phyloP scores from a whole-genome alignment of 2,113 vertebrate genomes.

The Potamarius usumacintae region DNA sequence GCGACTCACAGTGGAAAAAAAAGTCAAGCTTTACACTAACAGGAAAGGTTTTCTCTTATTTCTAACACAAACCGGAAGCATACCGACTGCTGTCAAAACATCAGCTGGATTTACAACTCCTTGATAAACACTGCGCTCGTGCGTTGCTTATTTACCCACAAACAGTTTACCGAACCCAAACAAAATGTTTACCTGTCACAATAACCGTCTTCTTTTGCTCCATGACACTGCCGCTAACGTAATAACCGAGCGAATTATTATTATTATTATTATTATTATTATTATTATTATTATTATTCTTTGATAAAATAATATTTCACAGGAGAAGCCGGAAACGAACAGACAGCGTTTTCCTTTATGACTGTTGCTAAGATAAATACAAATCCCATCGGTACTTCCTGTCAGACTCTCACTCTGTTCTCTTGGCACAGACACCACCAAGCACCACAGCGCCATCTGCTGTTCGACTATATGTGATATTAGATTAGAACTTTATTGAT shows the following conservation, averaged over 20 bases:
- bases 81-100: not conserved
- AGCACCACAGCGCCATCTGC: slow-evolving; percentile 22
- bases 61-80: not conserved
- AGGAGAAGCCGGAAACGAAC: not conserved
- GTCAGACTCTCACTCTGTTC: not conserved
- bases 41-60: not conserved
- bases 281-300: not conserved
- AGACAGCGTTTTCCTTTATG: not conserved
- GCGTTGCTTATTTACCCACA: not conserved
- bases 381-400: slow-evolving; percentile 41
- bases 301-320: not conserved
- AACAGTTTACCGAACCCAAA: not conserved
- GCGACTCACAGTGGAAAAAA: not conserved
- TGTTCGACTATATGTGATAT: not conserved
- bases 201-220: slow-evolving; percentile 69
- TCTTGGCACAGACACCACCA: not conserved
- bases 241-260: not conserved
- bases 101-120: not conserved
- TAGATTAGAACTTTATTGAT: too few species aligned
- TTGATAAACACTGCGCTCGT: not conserved
- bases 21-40: too few species aligned
- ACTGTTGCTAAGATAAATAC: slow-evolving; percentile 21
- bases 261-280: not conserved
- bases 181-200: slow-evolving; percentile 64
- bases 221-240: slow-evolving; percentile 53